Evolutionary conservation across 1,140 invertebrate genomes (phyloP), one percentile per base, ranked within the genome.

Genomic region (Pentalonia nigronervosa): DNA sequence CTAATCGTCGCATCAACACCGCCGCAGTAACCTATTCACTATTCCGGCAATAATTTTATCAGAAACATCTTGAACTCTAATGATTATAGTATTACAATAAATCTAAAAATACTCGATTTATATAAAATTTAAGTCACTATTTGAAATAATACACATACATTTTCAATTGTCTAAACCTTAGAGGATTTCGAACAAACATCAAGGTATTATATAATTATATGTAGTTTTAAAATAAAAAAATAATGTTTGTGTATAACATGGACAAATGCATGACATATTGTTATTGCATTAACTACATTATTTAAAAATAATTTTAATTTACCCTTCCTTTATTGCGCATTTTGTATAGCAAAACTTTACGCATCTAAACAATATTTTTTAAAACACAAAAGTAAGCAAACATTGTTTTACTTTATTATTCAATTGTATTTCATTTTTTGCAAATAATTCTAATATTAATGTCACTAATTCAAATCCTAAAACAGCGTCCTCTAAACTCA

Each of bases 41-140:
- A 6, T 76, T 76, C 60, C n/a, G 60, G n/a, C n/a, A 76, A 76
- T 9, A 76, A 76, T 76, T 76, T n/a, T n/a, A 76, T 76, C 60
- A n/a, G 60, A 17, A 17, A 76, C 9, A 76, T 76, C 60, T 76
- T 4, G 14, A 76, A 34, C 14, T 34, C 60, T 30, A n/a, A 67
- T 67, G 30, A 76, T 76, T n/a, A 76, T 76, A 34, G 60, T n/a
- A n/a, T 76, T 76, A n/a, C 60, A 76, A 76, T 76, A 76, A 76
- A 34, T 76, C 30, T 76, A n/a, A n/a, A 76, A 76, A 76, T 17
- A 76, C 9, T 67, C 60, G n/a, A 76, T 76, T n/a, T 76, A 20
- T n/a, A 17, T 76, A 17, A 76, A n/a, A 76, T 76, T 17, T n/a
- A 76, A 76, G 60, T 30, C n/a, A 17, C 60, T 30, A 76, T 76